Base-by-base conservation (phyloP, 2,113 vertebrate genomes). In the Tetraodon nigroviridis region DNA sequence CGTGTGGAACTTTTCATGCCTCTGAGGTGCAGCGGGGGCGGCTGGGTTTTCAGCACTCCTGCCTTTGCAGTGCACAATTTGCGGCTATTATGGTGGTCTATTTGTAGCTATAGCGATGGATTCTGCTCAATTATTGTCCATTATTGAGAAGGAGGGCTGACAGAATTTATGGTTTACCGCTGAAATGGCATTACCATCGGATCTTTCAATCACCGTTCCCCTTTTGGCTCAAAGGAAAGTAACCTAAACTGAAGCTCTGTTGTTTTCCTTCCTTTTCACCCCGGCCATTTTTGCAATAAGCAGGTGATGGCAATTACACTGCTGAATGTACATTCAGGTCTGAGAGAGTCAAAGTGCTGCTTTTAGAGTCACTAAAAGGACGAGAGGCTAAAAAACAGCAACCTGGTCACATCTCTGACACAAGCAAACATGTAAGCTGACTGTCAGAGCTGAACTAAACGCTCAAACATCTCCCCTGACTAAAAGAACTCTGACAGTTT, bases 61-160 rank as follows among this genome's bases (percentile, higher is more conserved):
- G 85, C 86, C 84, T 82, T 81, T 85, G 89, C 90, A 89, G 90
- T 82, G 88, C 71, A 85, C 89, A 92, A 92, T 93, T 94, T 93
- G 79, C 73, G 72, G 76, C 92, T 90, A 93, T 92, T 93, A 92
- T 81, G 89, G 88, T 84, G 85, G 87, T 90, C 90, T 92, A 90
- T 93, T 92, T 90, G 80, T 55, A 84, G 90, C 89, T 73, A 86
- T 89, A 85, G 91, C 90, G 91, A 94, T 93, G 90, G 92, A 94
- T 93, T 90, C 88, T 83, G 90, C 90, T 92, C 92, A 93, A 93
- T 94, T 92, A 94, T 93, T 92, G 93, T 92, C 93, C 94, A 94
- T 95, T 95, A 94, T 88, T 83, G 84, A 91, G 91, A 90, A 87
- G 91, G 90, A 91, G 90, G 92, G 92, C 90, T 69, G 62, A 48